Evolutionary conservation across 1,140 invertebrate genomes (phyloP).

Genomic region (Augochlora pura): DNA sequence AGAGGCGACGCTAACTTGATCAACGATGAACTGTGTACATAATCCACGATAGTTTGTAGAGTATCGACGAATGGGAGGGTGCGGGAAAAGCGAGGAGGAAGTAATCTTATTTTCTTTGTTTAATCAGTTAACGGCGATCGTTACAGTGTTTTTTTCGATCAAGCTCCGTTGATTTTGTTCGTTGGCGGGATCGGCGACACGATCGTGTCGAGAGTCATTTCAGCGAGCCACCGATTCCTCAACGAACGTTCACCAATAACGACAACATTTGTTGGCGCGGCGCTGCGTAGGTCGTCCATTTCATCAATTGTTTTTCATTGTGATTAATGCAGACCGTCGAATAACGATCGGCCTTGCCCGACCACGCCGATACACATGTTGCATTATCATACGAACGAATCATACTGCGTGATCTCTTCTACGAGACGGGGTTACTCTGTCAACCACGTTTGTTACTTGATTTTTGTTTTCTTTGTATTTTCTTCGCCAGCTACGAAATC

Average conservation of each 20-base stretch:
- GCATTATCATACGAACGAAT: background rate
- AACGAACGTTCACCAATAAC: background rate
- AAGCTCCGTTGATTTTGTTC: background rate
- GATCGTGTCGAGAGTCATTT: no score
- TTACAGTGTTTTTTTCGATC: background rate
- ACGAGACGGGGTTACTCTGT: no score
- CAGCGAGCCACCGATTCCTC: background rate
- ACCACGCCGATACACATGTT: background rate
- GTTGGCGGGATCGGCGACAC: background rate
- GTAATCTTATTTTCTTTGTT: conserved; percentile 20
- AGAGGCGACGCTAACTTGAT: background rate
- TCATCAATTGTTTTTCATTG: background rate
- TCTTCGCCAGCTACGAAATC: background rate
- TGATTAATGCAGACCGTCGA: background rate
- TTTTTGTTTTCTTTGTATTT: background rate
- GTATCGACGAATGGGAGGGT: background rate
- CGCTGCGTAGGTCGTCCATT: background rate
- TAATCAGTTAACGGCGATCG: conserved; percentile 6
- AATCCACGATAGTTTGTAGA: conserved; percentile 7
- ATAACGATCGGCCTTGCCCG: background rate
- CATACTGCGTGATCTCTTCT: background rate
- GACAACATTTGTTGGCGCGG: background rate
- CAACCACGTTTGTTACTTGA: background rate
- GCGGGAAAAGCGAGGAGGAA: no score
- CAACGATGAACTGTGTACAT: conserved; percentile 37